These are phyloP conservation scores for Sepioteuthis lessoniana DNA, from an alignment of 2,888 invertebrate genomes.

Conservation along the genomic window DNA sequence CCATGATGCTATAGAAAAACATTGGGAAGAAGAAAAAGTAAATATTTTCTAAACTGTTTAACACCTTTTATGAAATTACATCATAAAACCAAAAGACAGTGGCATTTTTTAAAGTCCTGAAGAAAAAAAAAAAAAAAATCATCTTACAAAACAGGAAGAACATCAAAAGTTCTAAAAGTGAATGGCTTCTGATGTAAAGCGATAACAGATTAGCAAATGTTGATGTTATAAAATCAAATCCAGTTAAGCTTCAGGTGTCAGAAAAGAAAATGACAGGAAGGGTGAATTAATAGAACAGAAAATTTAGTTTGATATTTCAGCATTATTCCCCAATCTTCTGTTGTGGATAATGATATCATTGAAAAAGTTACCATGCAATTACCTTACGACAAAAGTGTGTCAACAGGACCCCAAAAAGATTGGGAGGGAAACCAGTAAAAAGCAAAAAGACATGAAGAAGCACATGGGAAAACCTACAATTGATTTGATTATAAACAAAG, in stretches of 20 bases:
- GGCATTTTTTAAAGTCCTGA: neutral
- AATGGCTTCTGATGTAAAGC: neutral
- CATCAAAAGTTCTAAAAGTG: neutral
- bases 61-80: neutral
- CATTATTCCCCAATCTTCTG: neutral
- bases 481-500: neutral
- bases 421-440: neutral
- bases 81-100: neutral
- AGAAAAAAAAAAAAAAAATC: neutral
- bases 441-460: neutral
- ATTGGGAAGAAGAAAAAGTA: neutral
- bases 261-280: neutral
- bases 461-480: neutral
- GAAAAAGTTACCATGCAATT: neutral
- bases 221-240: conserved; percentile 33
- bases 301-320: neutral
- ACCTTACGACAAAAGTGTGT: neutral
- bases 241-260: neutral
- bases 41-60: neutral
- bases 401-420: neutral
- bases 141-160: neutral
- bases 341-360: neutral
- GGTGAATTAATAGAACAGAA: neutral
- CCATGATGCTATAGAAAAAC: neutral
- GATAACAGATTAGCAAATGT: neutral